Evolutionary conservation across 2,888 invertebrate genomes (phyloP).

Genomic region (Protophormia terraenovae): DNA sequence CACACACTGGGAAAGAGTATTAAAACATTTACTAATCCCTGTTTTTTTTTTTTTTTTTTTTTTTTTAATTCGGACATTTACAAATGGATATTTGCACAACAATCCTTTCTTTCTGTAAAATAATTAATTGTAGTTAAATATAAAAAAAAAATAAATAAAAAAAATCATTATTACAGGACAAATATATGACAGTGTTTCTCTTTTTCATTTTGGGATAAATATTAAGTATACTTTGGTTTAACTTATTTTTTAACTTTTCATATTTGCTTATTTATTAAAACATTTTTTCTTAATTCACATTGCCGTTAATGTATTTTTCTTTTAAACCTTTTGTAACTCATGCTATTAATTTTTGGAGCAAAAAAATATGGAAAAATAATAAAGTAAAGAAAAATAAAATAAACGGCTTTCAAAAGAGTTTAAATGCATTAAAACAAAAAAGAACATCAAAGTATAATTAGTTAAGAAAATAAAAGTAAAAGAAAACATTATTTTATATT

Average conservation of each 20-base stretch:
- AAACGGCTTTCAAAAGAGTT: not conserved
- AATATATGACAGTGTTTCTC: not conserved
- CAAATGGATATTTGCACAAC: not conserved
- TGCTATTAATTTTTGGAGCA: not conserved
- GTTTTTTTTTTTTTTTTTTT: not conserved
- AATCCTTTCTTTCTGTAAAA: not conserved
- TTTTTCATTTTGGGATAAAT: not conserved
- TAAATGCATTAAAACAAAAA: not conserved
- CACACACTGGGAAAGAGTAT: not conserved
- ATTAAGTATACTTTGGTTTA: not conserved
- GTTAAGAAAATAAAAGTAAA: not conserved
- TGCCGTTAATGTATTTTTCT: not conserved
- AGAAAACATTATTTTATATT: not conserved
- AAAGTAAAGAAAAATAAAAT: not conserved
- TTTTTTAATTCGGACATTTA: too few relatives aligned
- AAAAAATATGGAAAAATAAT: not conserved
- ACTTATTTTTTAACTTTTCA: too few relatives aligned
- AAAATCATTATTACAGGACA: not conserved
- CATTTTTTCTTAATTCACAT: not conserved
- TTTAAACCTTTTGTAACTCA: not conserved
- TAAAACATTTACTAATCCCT: not conserved
- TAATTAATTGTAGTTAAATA: constrained; percentile 13
- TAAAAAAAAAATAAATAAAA: not conserved
- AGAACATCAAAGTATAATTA: not conserved
- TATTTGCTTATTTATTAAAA: not conserved